Base-by-base conservation (phyloP, 2,113 vertebrate species). In the Pachypanchax playfairii region DNA sequence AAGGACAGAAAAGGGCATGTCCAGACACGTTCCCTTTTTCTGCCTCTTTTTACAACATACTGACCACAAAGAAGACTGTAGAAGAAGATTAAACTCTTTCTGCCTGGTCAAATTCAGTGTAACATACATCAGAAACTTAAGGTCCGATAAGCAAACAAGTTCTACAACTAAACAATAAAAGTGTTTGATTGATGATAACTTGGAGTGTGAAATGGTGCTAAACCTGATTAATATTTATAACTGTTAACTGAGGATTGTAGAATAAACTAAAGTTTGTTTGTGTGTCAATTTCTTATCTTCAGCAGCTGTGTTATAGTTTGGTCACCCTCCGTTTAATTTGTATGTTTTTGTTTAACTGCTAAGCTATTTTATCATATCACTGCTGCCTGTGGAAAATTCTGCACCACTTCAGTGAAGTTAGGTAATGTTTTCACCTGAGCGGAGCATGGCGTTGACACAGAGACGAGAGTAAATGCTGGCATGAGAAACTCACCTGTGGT, bases 401-500 rank as follows among this genome's bases (percentile, higher is more conserved):
- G 59, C 61, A 65, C 50, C 65, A 62, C 29, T 24, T n/a, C 11
- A 44, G 53, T 68, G 46, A 20, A 18, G 25, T 36, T 47, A 12
- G 65, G 68, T 68, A 47, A 74, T 51, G 80, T 74, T 75, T 74
- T 5, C 31, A 54, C 14, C 47, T 33, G 6, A 65, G 43, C 43
- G 12, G 51, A 50, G 35, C 59, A 35, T 10, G 36, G 2, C 1
- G 1, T 13, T 26, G 43, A 51, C 25, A 56, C 33, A 4, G 12
- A n/a, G n/a, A n/a, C n/a, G 36, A n/a, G 58, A 17, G 20, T 12
- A 41, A 52, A n/a, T 15, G 25, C 4, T 2, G 57, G 51, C 49
- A 15, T 1, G 55, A 42, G 22, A 38, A 35, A 31, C 84, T 79
- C 42, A 89, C 87, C 85, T 86, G 87, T 9, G 79, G 52, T 25